These are phyloP conservation scores for Harlomillsia oculata DNA, from an alignment of 1,140 invertebrate genomes.

Conservation along the genomic window DNA sequence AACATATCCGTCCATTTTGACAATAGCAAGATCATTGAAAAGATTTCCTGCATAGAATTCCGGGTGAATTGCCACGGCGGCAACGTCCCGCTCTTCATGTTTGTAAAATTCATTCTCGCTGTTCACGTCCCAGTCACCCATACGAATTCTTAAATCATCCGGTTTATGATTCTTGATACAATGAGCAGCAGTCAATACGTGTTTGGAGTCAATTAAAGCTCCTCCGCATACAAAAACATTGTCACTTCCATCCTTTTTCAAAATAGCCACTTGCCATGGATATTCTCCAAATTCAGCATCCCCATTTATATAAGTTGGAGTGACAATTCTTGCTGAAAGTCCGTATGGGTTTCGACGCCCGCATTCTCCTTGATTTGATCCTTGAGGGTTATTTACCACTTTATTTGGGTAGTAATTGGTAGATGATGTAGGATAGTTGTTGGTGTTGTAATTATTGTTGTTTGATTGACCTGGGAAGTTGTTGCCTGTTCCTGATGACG, in stretches of 20 bases:
- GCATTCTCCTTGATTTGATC: too few relatives aligned
- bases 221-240: conserved; percentile 86
- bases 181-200: conserved; percentile 65
- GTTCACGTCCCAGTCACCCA: conserved; percentile 93
- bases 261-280: conserved; percentile 81
- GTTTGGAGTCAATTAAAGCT: conserved; percentile 67
- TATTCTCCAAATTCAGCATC: conserved; percentile 87
- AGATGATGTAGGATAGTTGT: conserved; percentile 34
- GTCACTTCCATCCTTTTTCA: conserved; percentile 78
- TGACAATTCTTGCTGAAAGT: conserved; percentile 80
- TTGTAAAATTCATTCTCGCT: conserved; percentile 88
- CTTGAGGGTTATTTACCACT: too few relatives aligned
- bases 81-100: conserved; percentile 74
- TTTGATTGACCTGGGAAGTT: neutral
- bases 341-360: conserved; percentile 72
- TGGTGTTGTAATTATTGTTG: neutral
- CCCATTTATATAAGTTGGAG: conserved; percentile 70
- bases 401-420: too few relatives aligned
- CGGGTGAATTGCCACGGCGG: conserved; percentile 49
- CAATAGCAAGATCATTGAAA: conserved; percentile 43
- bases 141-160: conserved; percentile 67
- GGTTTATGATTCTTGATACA: conserved; percentile 24
- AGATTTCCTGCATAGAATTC: conserved; percentile 43
- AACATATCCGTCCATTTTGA: conserved; percentile 39
- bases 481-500: neutral